Conservation (phyloP, 2,797 vertebrate genomes). For the Falco peregrinus region DNA sequence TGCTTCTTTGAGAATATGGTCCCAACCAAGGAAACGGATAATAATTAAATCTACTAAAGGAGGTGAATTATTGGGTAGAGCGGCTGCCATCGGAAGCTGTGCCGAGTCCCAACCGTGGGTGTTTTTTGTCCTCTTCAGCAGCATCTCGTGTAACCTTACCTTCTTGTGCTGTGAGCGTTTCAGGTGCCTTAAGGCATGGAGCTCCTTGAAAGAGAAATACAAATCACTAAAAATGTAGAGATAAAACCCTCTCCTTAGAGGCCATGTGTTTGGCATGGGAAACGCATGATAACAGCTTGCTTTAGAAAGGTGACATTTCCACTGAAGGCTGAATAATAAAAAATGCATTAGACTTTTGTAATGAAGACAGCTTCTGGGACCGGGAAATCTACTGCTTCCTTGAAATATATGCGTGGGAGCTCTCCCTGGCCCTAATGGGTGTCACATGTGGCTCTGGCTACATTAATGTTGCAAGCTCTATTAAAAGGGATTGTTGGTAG, state of each 20-base stretch:
- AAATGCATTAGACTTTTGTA: conserved; percentile 79
- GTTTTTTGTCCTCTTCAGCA: conserved; percentile 64
- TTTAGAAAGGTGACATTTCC: conserved; percentile 98
- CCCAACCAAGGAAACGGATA: conserved; percentile 58
- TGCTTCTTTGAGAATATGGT: conserved; percentile 74
- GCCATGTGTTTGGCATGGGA: conserved; percentile 90
- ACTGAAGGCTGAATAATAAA: conserved; percentile 87
- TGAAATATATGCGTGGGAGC: conserved; percentile 60
- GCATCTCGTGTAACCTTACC: conserved; percentile 70
- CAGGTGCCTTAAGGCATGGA: conserved; percentile 85
- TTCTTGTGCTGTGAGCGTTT: conserved; percentile 77
- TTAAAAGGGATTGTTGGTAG: conserved; percentile 43
- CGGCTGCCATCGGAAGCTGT: neutral
- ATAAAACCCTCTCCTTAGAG: conserved; percentile 90
- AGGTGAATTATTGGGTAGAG: conserved; percentile 6
- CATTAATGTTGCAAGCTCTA: conserved; percentile 52
- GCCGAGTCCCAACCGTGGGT: neutral
- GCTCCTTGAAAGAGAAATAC: conserved; percentile 91
- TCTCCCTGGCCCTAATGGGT: conserved; percentile 62
- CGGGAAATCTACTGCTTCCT: conserved; percentile 51
- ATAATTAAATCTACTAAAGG: conserved; percentile 35
- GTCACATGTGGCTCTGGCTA: conserved; percentile 28
- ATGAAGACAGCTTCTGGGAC: conserved; percentile 74
- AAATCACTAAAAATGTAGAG: conserved; percentile 84
- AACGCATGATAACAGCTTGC: conserved; percentile 93